Evolutionary conservation across 2,113 vertebrate genomes (phyloP), one percentile per base, ranked within the genome.

Genomic region (Vicugna pacos): DNA sequence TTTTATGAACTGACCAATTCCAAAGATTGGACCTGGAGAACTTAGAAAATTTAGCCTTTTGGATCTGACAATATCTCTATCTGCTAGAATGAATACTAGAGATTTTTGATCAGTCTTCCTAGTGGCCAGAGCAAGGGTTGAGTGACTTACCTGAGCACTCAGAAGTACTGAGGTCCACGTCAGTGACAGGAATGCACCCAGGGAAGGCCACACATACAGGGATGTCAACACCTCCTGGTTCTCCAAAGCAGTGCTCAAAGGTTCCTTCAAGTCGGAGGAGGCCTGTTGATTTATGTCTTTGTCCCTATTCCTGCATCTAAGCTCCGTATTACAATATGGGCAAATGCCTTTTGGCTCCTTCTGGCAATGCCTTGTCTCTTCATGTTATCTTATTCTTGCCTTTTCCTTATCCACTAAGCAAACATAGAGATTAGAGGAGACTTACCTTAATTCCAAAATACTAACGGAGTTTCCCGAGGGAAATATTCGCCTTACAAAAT

Each of bases 361-460:
- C n/a, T 69, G 35, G 56, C 46, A 97, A 86, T 50, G 48, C 50
- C 62, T 94, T 91, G n/a, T 93, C 70, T 93, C 89, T 83, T 94
- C 22, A 42, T 56, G 42, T 79, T 93, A 79, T 54, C 48, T 72
- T 56, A 93, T 72, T 91, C 50, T 91, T 77, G 86, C 12, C 83
- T 85, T 92, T 64, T n/a, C 11, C 35, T 92, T 64, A 97, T 93
- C 54, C n/a, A 0, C 72, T 94, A 97, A 93, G 52, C 84, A 82
- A 96, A 86, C 64, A 77, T 0, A 94, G 69, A 32, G 42, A 95
- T 95, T 79, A 96, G 77, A 91, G 58, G 85, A 56, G 52, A 93
- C 98, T 98, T 98, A 99, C 99, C 99, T 99, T 96, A 99, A 98
- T 97, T 99, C 99, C 94, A 99, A 98, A 80, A 99, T 99, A 97